Conservation (phyloP, 2,113 vertebrate species). For the Eulemur macaco region DNA sequence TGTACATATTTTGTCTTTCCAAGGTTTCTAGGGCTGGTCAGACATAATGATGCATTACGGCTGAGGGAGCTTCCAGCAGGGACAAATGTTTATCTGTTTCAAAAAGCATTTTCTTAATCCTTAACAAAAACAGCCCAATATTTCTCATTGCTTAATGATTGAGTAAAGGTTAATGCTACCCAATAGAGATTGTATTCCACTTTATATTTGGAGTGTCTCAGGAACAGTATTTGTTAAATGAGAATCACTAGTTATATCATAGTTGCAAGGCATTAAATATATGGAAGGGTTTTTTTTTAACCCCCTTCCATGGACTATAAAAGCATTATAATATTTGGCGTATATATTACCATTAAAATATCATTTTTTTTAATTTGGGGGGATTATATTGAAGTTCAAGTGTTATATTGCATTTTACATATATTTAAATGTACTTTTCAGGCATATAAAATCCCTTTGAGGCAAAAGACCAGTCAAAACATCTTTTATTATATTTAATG, state of each 20-base stretch:
- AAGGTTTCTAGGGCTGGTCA: conserved; percentile 88
- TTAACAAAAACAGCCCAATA: conserved; percentile 83
- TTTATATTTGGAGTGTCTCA: conserved; percentile 1
- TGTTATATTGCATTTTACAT: neutral
- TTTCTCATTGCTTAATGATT: conserved; percentile 80
- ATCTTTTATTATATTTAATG: conserved; percentile 34
- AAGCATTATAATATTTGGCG: neutral
- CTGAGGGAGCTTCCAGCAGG: conserved; percentile 83
- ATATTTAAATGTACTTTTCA: conserved; percentile 16
- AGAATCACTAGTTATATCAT: neutral
- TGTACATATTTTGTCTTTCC: conserved; percentile 90
- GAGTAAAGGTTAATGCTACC: conserved; percentile 77
- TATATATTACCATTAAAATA: neutral
- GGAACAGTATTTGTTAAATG: conserved; percentile 8
- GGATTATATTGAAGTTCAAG: neutral
- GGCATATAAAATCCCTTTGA: neutral
- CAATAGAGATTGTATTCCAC: neutral
- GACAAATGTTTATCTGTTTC: conserved; percentile 90
- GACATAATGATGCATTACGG: conserved; percentile 85
- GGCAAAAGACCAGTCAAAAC: neutral
- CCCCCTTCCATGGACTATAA: neutral
- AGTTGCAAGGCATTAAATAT: neutral
- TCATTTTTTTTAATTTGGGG: neutral
- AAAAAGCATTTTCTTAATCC: conserved; percentile 84
- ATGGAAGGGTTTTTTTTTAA: neutral